phyloP scores from a whole-genome alignment of 1,140 invertebrate genomes.

The Tribolium madens region DNA sequence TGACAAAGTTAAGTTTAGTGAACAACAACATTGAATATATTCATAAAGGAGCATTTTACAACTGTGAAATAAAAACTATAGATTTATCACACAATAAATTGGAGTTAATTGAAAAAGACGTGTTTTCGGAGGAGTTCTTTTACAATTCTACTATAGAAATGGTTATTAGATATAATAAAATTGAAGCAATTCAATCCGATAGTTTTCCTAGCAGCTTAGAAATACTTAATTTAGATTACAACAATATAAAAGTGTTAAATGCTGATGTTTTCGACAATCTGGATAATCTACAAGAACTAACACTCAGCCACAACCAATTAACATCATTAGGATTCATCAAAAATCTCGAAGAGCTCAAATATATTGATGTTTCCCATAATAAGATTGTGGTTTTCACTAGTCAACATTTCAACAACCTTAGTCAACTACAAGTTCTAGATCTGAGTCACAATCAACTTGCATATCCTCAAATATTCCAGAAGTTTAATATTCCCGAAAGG shows the following conservation, averaged over 20 bases:
- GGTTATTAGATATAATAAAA: background rate
- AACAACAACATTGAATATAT: constrained; percentile 17
- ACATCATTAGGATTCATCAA: background rate
- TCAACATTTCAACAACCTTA: constrained; percentile 1
- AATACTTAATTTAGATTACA: constrained; percentile 16
- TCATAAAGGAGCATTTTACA: constrained; percentile 2
- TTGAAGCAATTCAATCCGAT: background rate
- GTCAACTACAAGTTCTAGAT: background rate
- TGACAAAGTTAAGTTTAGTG: constrained; percentile 2
- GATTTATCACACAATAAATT: constrained; percentile 6
- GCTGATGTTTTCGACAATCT: background rate
- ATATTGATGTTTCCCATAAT: background rate
- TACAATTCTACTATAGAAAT: background rate
- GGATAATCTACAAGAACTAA: background rate
- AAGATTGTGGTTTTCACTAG: background rate
- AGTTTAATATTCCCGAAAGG: background rate
- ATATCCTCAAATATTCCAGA: background rate
- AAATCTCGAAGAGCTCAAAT: background rate
- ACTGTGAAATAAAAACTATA: background rate
- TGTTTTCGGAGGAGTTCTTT: background rate
- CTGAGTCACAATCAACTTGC: background rate
- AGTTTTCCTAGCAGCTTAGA: constrained; percentile 13
- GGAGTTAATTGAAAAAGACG: background rate
- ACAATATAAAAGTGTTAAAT: background rate
- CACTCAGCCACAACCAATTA: background rate